Evolutionary conservation across 2,888 invertebrate genomes (phyloP).

Genomic region (Leucozona laternaria): DNA sequence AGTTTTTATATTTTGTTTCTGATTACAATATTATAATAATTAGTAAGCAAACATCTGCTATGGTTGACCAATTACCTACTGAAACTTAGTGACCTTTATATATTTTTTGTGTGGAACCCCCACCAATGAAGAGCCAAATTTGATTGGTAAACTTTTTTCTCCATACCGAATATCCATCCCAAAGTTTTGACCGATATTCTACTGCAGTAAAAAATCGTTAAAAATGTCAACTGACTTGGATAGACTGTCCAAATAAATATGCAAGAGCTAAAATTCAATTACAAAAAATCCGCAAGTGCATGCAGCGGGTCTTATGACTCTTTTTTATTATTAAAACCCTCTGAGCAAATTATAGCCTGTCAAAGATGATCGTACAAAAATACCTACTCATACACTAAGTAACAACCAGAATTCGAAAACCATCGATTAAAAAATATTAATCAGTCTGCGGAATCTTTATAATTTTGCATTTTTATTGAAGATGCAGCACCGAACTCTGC

Average conservation of each 20-base stretch:
- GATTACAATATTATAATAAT: too few species aligned
- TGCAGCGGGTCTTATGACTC: not conserved
- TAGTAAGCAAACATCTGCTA: too few species aligned
- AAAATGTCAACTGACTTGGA: not conserved
- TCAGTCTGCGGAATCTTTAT: constrained; percentile 68
- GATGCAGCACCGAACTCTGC: constrained; percentile 21
- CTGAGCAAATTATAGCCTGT: constrained; percentile 58
- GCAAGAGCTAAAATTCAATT: not conserved
- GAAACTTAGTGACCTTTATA: too few species aligned
- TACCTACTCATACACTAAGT: not conserved
- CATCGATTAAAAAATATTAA: constrained; percentile 59
- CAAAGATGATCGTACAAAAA: constrained; percentile 44
- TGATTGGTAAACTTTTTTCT: too few species aligned
- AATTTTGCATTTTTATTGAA: constrained; percentile 58
- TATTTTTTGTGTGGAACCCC: too few species aligned
- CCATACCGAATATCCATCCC: too few species aligned
- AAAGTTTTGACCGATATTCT: too few species aligned
- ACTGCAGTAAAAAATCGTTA: too few species aligned
- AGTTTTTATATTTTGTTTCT: too few species aligned
- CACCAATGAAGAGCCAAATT: too few species aligned
- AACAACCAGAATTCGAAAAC: constrained; percentile 41
- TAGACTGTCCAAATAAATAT: not conserved
- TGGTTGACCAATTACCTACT: too few species aligned
- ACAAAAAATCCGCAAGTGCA: not conserved
- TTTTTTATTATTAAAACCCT: not conserved